A percentile compares a stretch with the other conserved stretches of the same genome.
phyloP scores from a whole-genome alignment of 2,888 invertebrate species.

The Siphonodentalium dalli region DNA sequence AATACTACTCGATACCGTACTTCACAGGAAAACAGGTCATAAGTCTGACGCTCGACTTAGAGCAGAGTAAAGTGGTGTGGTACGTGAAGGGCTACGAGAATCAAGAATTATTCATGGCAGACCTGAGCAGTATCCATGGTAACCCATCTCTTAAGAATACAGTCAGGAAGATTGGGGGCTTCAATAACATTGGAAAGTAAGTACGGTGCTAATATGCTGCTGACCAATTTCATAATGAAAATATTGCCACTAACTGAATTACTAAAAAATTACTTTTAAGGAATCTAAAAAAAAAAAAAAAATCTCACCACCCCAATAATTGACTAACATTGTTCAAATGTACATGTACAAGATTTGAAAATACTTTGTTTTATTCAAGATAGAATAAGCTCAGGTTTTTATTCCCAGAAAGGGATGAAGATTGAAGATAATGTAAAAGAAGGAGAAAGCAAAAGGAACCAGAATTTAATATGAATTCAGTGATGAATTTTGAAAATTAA shows the following conservation, averaged over 20 bases:
- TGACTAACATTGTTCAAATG: too few species aligned
- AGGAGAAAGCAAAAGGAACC: background rate
- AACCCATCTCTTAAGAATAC: slow-evolving; percentile 22
- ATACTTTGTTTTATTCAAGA: too few species aligned
- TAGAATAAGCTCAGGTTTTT: too few species aligned
- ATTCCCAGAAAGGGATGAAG: background rate
- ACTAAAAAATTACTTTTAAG: too few species aligned
- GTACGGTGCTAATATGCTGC: too few species aligned
- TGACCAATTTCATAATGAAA: too few species aligned
- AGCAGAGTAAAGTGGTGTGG: slow-evolving; percentile 74
- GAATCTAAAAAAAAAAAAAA: too few species aligned
- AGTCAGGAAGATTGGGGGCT: slow-evolving; percentile 36
- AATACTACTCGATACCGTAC: slow-evolving; percentile 46
- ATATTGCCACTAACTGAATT: too few species aligned
- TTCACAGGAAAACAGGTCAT: slow-evolving; percentile 72
- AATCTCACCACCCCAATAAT: too few species aligned
- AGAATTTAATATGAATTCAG: too few species aligned
- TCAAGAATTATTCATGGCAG: slow-evolving; percentile 46
- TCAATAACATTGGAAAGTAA: slow-evolving; percentile 46
- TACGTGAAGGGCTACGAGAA: slow-evolving; percentile 69
- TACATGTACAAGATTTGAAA: too few species aligned
- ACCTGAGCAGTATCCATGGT: slow-evolving; percentile 31
- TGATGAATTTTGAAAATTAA: too few species aligned
- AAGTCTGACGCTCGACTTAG: slow-evolving; percentile 83
- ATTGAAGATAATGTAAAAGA: background rate